phyloP scores from a whole-genome alignment of 2,797 vertebrate species.

The Acipenser ruthenus region DNA sequence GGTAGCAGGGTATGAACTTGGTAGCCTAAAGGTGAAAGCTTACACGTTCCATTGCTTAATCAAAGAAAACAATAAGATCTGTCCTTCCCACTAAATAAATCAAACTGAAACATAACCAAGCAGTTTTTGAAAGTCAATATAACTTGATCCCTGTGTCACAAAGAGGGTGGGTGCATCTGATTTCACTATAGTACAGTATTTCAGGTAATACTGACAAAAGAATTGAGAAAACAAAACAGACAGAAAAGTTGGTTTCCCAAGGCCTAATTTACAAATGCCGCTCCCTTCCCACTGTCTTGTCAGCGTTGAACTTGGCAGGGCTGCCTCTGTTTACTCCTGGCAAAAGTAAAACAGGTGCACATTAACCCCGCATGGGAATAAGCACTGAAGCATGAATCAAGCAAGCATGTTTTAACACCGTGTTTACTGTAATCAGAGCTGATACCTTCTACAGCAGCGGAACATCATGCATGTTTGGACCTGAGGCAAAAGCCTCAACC shows the following conservation, averaged over 20 bases:
- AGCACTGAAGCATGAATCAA: constrained; percentile 10
- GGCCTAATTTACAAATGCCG: no score
- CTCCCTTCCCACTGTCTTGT: background rate
- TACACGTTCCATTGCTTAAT: background rate
- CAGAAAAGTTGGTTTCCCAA: no score
- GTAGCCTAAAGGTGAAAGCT: constrained; percentile 1
- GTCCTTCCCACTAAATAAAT: background rate
- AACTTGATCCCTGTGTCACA: no score
- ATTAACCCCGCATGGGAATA: background rate
- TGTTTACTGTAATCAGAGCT: constrained; percentile 4
- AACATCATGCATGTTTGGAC: constrained; percentile 23
- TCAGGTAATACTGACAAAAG: no score
- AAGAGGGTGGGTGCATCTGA: no score
- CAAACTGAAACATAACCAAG: background rate
- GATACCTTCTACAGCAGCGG: constrained; percentile 4
- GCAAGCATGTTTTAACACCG: constrained; percentile 1
- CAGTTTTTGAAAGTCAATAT: no score
- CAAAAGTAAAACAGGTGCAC: constrained; percentile 11
- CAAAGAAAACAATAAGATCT: background rate
- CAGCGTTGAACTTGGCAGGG: background rate
- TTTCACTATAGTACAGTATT: no score
- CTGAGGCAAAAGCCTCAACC: constrained; percentile 17
- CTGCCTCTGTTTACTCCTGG: background rate
- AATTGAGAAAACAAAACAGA: no score
- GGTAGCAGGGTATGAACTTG: background rate